Percentiles rank a stretch among this genome's conserved stretches.
These are phyloP conservation scores for Hystrix cristata DNA, from an alignment of 2,113 vertebrate species.

Conservation along the genomic window DNA sequence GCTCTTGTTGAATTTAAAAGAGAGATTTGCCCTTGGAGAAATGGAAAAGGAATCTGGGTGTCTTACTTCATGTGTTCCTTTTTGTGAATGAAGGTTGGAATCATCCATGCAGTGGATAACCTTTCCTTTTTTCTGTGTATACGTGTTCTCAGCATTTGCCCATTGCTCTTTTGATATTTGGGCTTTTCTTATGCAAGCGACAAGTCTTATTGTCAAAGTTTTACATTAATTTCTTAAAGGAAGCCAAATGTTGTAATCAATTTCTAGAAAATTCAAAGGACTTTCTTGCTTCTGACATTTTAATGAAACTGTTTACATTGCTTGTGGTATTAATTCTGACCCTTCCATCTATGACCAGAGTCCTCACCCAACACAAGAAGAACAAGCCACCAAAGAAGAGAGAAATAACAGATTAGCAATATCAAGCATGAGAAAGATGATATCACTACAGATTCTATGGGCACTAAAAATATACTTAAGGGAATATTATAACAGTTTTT, in stretches of 20 bases:
- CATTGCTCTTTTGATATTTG: not conserved
- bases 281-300: not conserved
- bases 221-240: not conserved
- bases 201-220: not conserved
- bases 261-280: not conserved
- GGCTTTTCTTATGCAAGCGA: not conserved
- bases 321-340: not conserved
- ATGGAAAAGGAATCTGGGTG: not conserved
- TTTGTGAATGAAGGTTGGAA: not conserved
- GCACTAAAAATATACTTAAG: not conserved
- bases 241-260: not conserved
- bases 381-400: not conserved
- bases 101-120: not conserved
- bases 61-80: not conserved
- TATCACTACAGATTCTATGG: not conserved
- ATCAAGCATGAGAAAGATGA: not conserved
- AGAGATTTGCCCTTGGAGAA: not conserved
- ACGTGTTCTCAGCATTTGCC: not conserved
- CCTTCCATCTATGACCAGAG: not conserved
- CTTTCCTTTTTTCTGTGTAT: not conserved
- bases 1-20: not conserved
- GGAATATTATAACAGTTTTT: not conserved
- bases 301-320: not conserved
- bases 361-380: not conserved
- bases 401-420: too few relatives aligned